Conservation (phyloP, 2,797 vertebrate species). For the Bradypodion ventrale region DNA sequence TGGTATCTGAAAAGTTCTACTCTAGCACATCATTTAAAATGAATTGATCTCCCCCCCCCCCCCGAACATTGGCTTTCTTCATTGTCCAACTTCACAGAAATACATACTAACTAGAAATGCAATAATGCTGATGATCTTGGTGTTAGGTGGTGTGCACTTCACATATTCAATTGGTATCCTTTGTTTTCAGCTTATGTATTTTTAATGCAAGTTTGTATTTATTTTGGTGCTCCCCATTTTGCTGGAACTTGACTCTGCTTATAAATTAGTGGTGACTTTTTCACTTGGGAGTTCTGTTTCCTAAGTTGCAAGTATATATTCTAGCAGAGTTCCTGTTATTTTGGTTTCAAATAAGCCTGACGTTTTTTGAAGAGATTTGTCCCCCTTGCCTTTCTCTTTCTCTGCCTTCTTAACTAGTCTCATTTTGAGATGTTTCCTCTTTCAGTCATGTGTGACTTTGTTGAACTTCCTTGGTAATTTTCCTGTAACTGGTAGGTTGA, state of each 20-base stretch:
- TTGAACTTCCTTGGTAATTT: not conserved
- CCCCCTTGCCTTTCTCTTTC: no score
- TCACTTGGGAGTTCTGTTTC: not conserved
- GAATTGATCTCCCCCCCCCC: no score
- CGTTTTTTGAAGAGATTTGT: not conserved
- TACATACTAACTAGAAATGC: no score
- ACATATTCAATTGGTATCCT: not conserved
- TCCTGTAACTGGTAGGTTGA: not conserved
- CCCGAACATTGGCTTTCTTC: no score
- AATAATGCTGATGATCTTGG: no score
- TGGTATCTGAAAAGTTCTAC: no score
- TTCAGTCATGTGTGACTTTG: not conserved
- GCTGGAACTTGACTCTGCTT: not conserved
- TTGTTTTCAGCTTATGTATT: not conserved
- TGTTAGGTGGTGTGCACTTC: no score
- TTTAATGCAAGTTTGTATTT: not conserved
- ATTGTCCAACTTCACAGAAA: no score
- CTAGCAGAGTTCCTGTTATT: not conserved
- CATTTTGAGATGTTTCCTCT: not conserved
- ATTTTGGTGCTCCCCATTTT: not conserved
- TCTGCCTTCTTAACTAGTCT: not conserved
- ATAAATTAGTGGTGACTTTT: no score
- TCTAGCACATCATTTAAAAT: no score
- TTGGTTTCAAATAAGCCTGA: not conserved
- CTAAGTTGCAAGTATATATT: not conserved